Evolutionary conservation across 2,888 invertebrate species (phyloP), one percentile per base, ranked within the genome.

Genomic region (Syritta pipiens): DNA sequence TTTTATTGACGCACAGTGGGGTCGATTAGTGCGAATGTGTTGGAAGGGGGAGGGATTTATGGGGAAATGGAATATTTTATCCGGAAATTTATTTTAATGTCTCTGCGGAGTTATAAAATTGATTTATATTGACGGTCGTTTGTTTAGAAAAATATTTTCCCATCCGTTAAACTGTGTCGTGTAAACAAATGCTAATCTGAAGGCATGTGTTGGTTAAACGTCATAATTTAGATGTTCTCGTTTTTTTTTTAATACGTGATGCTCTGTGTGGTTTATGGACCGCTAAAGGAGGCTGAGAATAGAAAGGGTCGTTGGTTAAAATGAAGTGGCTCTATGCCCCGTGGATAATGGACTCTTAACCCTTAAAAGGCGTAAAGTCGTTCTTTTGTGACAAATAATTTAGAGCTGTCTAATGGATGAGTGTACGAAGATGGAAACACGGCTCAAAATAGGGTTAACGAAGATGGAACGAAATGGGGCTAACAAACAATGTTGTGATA

Each of bases 1-100:
- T 67, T 74, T 60, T 53, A 67, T 65, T 51, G 55, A 63, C 24
- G 35, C 26, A 65, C 44, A 59, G 74, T 74, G 67, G 74, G 46
- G 74, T 53, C 46, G 67, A 53, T 74, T 67, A 74, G 67, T 46
- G 9, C 22, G 17, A 32, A n/a, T n/a, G n/a, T n/a, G n/a, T n/a
- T n/a, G n/a, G n/a, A n/a, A n/a, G n/a, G n/a, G n/a, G n/a, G n/a
- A n/a, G n/a, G 17, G 28, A 30, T 46, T 28, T 51, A 26, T 44
- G 3, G 24, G 17, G 10, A 60, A 44, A 24, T 5, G 19, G 28
- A 30, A 35, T n/a, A 5, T 19, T n/a, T 9, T 57, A 35, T 46
- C 51, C 0, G 28, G 51, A 19, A 37, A 48, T 57, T 51, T 28
- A 42, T 44, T 40, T 20, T 44, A 26, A 53, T 9, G 3, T 30